Conservation (phyloP, 2,797 vertebrate genomes). For the Oceanodroma leucorhoa region DNA sequence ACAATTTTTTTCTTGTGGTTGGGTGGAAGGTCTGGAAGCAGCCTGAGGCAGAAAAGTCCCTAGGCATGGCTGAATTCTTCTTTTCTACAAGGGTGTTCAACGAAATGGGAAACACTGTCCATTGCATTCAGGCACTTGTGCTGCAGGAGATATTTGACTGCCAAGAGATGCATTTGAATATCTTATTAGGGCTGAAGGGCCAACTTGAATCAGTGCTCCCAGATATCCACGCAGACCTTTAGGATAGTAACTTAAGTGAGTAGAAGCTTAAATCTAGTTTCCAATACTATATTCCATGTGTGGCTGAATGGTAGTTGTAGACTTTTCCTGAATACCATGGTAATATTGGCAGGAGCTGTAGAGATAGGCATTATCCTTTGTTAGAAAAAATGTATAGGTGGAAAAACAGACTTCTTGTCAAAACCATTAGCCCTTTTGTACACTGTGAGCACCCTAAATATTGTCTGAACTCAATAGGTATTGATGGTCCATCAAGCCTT, state of each 20-base stretch:
- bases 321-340: neutral
- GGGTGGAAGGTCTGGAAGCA: neutral
- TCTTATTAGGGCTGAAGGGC: neutral
- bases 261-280: neutral
- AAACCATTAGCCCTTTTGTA: neutral
- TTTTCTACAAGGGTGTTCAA: neutral
- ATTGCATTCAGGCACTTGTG: neutral
- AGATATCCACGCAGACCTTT: accelerated
- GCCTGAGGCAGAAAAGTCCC: neutral
- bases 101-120: neutral
- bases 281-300: neutral
- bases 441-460: neutral
- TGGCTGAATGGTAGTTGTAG: neutral
- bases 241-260: neutral
- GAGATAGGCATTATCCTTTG: neutral
- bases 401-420: neutral
- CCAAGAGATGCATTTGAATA: neutral
- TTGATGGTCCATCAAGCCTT: neutral
- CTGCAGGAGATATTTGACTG: neutral
- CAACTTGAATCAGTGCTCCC: neutral
- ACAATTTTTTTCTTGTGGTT: neutral
- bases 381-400: neutral
- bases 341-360: neutral
- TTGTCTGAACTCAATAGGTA: neutral
- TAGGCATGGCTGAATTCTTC: neutral